A percentile compares a stretch with the other conserved stretches of the same genome.
phyloP scores from a whole-genome alignment of 2,888 invertebrate species.

The Pristionchus japonicus region DNA sequence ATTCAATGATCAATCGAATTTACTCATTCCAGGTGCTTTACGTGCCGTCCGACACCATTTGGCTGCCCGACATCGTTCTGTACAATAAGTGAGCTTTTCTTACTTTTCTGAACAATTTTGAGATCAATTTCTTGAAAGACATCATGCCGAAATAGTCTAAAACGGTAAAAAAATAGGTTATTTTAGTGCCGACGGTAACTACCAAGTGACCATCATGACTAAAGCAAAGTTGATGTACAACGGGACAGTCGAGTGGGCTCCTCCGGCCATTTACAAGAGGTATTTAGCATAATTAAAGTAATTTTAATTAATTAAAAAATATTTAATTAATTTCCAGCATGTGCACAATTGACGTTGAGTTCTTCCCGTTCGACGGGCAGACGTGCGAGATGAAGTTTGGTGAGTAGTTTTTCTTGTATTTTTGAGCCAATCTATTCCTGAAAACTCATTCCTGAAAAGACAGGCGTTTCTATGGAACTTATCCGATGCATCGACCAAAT shows the following conservation, averaged over 20 bases:
- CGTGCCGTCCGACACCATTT: constrained; percentile 75
- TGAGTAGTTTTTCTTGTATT: constrained; percentile 40
- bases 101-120: not conserved
- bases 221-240: constrained; percentile 74
- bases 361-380: constrained; percentile 75
- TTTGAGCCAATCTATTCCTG: too few species aligned
- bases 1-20: not conserved
- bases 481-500: too few species aligned
- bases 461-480: too few species aligned
- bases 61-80: constrained; percentile 74
- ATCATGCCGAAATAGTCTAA: too few species aligned
- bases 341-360: constrained; percentile 76
- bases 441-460: too few species aligned
- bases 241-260: constrained; percentile 75
- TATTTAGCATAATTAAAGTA: not conserved
- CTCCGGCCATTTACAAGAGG: constrained; percentile 76
- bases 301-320: not conserved
- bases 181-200: constrained; percentile 76
- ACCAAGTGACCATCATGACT: constrained; percentile 76
- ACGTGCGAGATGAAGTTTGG: constrained; percentile 75
- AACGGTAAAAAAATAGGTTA: too few species aligned
- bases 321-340: constrained; percentile 63
- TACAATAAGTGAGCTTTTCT: constrained; percentile 71
- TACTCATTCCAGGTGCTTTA: constrained; percentile 63
- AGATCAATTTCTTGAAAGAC: not conserved